A percentile compares a stretch with the other conserved stretches of the same genome.
Evolutionary conservation across 2,888 invertebrate genomes (phyloP).

Genomic region (Hyppa rectilinea): DNA sequence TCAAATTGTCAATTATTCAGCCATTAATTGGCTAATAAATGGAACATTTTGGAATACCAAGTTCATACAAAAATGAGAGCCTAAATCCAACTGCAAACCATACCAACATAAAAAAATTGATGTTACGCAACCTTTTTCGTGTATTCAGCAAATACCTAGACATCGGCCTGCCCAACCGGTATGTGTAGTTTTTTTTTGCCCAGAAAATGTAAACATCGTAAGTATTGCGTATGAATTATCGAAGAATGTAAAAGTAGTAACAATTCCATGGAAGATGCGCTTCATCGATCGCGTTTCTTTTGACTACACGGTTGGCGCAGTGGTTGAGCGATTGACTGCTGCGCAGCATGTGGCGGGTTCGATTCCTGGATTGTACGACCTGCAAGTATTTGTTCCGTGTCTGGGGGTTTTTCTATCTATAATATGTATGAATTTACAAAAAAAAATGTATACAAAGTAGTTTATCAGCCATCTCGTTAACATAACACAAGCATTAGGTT

Average conservation of each 20-base stretch:
- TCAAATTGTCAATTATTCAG: too few species aligned
- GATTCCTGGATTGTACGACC: too few species aligned
- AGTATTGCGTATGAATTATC: constrained; percentile 41
- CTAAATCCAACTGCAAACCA: background rate
- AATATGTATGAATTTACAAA: too few species aligned
- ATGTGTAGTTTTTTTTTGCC: constrained; percentile 31
- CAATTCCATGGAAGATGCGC: constrained; percentile 53
- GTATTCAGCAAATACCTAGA: constrained; percentile 2
- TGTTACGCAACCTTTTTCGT: constrained; percentile 16
- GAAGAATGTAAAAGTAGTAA: constrained; percentile 60
- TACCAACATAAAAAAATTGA: constrained; percentile 11
- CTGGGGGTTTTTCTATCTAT: too few species aligned
- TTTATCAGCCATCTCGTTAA: too few species aligned
- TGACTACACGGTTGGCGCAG: too few species aligned
- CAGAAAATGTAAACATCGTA: constrained; percentile 35
- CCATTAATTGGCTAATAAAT: too few species aligned
- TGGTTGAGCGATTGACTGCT: too few species aligned
- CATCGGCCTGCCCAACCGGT: background rate
- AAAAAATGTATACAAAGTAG: too few species aligned
- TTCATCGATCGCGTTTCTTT: constrained; percentile 52
- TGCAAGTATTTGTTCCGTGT: too few species aligned
- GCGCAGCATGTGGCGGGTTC: too few species aligned
- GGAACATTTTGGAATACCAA: background rate
- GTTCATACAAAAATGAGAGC: background rate
- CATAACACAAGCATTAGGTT: too few species aligned